Conservation (phyloP, 2,113 vertebrate genomes). For the Corvus cornix region DNA sequence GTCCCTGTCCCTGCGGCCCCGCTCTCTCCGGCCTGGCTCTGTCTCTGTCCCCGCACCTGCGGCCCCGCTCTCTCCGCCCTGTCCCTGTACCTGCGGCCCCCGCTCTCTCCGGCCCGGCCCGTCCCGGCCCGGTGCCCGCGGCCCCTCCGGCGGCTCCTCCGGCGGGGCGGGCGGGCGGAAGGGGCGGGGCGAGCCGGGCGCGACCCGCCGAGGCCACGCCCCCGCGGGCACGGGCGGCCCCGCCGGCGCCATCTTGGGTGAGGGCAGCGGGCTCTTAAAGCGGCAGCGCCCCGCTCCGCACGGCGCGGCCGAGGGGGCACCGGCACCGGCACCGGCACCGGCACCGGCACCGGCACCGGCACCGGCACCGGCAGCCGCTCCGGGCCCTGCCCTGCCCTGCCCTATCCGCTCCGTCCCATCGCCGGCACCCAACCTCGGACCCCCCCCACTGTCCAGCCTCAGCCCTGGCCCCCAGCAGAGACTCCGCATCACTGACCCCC, state of each 20-base stretch:
- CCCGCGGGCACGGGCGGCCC: rapidly evolving
- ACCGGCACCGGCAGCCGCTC: too few relatives aligned
- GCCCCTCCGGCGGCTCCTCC: not conserved
- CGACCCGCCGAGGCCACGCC: rapidly evolving
- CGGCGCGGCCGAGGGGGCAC: too few relatives aligned
- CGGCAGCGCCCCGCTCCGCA: not conserved
- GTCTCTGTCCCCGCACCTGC: too few relatives aligned
- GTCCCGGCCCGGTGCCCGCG: not conserved
- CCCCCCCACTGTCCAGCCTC: too few relatives aligned
- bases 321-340: too few relatives aligned
- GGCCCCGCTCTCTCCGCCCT: too few relatives aligned
- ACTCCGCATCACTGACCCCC: not conserved
- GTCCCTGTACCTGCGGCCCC: too few relatives aligned
- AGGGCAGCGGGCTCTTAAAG: not conserved
- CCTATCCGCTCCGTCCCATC: not conserved
- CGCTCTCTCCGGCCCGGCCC: not conserved
- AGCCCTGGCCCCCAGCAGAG: not conserved
- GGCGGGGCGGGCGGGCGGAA: not conserved
- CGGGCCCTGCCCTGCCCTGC: too few relatives aligned
- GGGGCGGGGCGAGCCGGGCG: rapidly evolving
- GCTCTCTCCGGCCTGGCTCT: too few relatives aligned
- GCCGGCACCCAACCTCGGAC: too few relatives aligned
- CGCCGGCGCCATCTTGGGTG: not conserved
- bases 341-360: too few relatives aligned
- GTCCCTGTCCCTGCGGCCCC: too few relatives aligned